phyloP scores from a whole-genome alignment of 2,797 vertebrate genomes.

The Gymnocypris eckloni region DNA sequence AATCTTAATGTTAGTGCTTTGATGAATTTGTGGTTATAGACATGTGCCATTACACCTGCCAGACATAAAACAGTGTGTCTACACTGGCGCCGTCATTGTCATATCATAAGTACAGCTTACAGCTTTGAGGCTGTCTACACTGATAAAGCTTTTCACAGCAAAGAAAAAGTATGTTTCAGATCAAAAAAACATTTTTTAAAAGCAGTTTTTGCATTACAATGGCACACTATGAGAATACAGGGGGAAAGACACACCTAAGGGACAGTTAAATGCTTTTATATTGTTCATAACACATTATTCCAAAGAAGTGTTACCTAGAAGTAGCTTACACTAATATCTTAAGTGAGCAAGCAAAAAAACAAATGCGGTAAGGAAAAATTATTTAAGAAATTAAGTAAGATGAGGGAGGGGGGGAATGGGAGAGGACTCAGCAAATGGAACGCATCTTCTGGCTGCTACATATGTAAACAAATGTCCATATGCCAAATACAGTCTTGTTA shows the following conservation, averaged over 20 bases:
- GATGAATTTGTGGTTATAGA: slow-evolving; percentile 37
- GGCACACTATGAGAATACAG: not conserved
- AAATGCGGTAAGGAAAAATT: not conserved
- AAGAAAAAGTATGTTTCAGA: not conserved
- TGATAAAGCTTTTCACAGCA: not conserved
- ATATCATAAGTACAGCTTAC: not conserved
- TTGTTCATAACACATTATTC: not conserved
- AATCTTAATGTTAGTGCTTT: slow-evolving; percentile 57
- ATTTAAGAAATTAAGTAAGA: not conserved
- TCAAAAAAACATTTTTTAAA: not conserved
- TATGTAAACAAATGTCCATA: not conserved
- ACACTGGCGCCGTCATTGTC: not conserved
- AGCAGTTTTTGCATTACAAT: not conserved
- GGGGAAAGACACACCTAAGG: not conserved
- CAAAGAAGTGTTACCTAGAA: not conserved
- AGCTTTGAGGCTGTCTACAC: not conserved
- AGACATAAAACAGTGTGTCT: not conserved
- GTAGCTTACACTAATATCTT: not conserved
- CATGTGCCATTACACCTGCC: slow-evolving; percentile 50
- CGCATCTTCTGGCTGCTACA: not conserved
- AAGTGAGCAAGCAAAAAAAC: not conserved
- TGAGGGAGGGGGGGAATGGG: not conserved
- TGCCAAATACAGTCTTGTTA: not conserved
- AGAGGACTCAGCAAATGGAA: not conserved
- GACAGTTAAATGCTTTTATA: not conserved